Percentiles rank a stretch among this genome's conserved stretches.
Evolutionary conservation across 2,113 vertebrate genomes (phyloP).

Genomic region (Ciconia boyciana): DNA sequence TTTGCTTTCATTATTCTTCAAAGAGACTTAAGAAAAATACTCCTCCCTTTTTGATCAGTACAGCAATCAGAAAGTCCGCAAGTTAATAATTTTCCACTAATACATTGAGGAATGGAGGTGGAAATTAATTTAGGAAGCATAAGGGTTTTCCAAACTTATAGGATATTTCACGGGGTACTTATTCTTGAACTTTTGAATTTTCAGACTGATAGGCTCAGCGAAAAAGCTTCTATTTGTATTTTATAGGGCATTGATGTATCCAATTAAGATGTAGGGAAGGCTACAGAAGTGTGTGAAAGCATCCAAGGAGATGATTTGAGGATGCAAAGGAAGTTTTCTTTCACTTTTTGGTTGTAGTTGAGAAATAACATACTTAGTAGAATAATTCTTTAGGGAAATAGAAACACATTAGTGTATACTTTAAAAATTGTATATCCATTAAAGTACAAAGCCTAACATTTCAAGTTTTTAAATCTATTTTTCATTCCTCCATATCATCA

Average conservation of each 20-base stretch:
- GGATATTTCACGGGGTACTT: neutral
- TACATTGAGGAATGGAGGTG: neutral
- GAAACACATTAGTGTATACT: accelerated
- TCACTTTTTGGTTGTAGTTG: neutral
- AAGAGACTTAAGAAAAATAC: conserved; percentile 2
- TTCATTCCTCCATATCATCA: neutral
- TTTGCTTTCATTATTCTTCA: conserved; percentile 47
- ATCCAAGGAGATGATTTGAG: neutral
- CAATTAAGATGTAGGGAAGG: neutral
- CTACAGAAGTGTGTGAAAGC: neutral
- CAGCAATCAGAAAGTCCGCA: neutral
- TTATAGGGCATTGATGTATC: neutral
- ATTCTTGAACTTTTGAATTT: conserved; percentile 4
- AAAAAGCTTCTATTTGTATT: neutral
- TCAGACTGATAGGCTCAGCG: neutral
- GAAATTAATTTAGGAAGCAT: neutral
- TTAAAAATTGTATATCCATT: neutral
- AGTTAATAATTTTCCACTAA: neutral
- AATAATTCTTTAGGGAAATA: neutral
- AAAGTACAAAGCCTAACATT: neutral
- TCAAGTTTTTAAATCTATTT: neutral
- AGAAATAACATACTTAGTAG: neutral
- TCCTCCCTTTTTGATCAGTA: conserved; percentile 19
- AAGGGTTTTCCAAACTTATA: conserved; percentile 16
- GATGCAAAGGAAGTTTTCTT: neutral